Base-by-base conservation (phyloP, 2,888 invertebrate species). In the Cerastis leucographa region DNA sequence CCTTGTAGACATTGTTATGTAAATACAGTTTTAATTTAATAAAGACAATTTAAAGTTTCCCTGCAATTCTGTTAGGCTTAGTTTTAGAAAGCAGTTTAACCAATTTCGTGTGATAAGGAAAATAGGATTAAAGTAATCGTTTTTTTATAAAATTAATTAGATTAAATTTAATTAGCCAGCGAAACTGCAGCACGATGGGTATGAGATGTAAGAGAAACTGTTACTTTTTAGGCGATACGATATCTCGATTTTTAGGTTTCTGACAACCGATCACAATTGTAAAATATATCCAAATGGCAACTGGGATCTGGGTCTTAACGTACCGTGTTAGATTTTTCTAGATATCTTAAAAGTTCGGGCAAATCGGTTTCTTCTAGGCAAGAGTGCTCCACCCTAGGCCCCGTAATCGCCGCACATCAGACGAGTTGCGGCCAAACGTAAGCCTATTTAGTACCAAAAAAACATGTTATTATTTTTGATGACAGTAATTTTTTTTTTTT, bases 11-110 rank as follows among this genome's bases (percentile, higher is more conserved):
- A 64, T 42, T 42, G 42, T 40, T 8, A 64, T 42, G 64, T n/a
- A 42, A 64, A 64, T 64, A 42, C 8, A 42, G n/a, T 42, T 64
- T 64, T 61, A 61, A 61, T 35, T 61, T 35, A 35, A 61, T 61
- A 61, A n/a, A 42, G 3, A 64, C n/a, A 64, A 64, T 64, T 64
- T 14, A n/a, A 42, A 64, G 42, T 70, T 40, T 40, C 22, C 17
- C 19, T 25, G 19, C n/a, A 35, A 42, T 46, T 62, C 2, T 35
- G 11, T 35, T n/a, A 29, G 3, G 14, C 29, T 61, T n/a, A 14
- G 17, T 44, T 44, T 61, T 9, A 44, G 5, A 22, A 61, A 59
- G 61, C 8, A 29, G n/a, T 54, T 54, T 12, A 12, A 54, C 54
- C 11, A n/a, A 54, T 54, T n/a, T 54, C 49, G 19, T 49, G 49